phyloP scores from a whole-genome alignment of 2,888 invertebrate species.

The Idaea straminata region DNA sequence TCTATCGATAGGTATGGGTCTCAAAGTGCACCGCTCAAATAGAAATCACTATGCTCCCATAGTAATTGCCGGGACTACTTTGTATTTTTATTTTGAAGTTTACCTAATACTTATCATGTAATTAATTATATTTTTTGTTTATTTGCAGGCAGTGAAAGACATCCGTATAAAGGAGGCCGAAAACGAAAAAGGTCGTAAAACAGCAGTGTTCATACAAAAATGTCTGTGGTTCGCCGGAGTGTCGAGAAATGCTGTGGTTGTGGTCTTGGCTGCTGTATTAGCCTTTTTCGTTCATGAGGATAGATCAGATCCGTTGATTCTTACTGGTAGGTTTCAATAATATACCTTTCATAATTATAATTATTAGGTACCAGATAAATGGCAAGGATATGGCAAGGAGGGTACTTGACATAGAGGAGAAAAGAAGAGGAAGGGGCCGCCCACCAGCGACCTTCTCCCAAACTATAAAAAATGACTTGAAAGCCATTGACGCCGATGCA shows the following conservation, averaged over 20 bases:
- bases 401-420: no score
- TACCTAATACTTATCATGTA: background rate
- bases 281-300: conserved; percentile 77
- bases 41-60: no score
- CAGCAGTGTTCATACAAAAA: conserved; percentile 57
- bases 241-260: conserved; percentile 85
- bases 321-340: conserved; percentile 81
- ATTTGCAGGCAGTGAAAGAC: conserved; percentile 80
- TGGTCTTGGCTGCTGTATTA: conserved; percentile 79
- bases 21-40: no score
- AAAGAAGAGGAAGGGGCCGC: no score
- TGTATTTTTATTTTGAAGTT: background rate
- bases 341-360: no score
- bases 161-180: conserved; percentile 54
- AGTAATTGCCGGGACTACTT: no score
- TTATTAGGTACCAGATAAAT: no score
- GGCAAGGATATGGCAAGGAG: no score
- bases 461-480: no score
- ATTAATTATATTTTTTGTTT: background rate
- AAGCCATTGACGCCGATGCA: no score
- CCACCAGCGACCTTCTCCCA: no score
- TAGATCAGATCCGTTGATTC: conserved; percentile 73
- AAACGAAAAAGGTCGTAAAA: conserved; percentile 52
- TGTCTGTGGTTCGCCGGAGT: conserved; percentile 83
- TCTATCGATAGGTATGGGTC: no score